phyloP scores from a whole-genome alignment of 2,113 vertebrate genomes.

The Litocranius walleri region DNA sequence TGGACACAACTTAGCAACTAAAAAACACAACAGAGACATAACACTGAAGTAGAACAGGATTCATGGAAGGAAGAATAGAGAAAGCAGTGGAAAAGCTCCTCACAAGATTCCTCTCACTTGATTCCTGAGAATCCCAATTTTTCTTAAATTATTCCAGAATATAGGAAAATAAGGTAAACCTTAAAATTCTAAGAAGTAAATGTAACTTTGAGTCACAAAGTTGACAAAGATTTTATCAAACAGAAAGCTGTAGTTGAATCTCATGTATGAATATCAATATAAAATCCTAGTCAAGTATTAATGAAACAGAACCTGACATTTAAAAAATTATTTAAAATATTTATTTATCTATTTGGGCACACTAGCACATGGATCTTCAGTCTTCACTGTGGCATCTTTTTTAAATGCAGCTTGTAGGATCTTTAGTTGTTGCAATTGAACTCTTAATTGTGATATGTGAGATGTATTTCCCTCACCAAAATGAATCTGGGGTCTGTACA shows the following conservation, averaged over 20 bases:
- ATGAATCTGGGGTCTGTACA: no score
- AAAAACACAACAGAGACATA: not conserved
- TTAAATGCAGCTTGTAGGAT: no score
- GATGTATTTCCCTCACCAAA: no score
- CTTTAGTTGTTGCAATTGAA: no score
- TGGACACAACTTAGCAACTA: no score
- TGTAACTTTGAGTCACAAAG: not conserved
- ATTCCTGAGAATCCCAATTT: not conserved
- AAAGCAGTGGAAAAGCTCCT: not conserved
- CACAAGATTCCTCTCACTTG: no score
- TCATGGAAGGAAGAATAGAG: not conserved
- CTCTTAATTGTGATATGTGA: no score
- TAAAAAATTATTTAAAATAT: not conserved
- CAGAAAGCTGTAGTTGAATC: not conserved
- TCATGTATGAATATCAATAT: not conserved
- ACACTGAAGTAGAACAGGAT: not conserved
- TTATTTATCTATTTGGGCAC: no score
- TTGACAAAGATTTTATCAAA: not conserved
- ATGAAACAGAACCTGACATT: not conserved
- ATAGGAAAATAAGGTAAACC: not conserved
- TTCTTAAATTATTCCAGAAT: not conserved
- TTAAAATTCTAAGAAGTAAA: not conserved
- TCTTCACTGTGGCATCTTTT: no score
- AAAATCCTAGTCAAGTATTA: not conserved
- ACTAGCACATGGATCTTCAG: no score